Evolutionary conservation across 2,888 invertebrate species (phyloP).

Genomic region (Patella ulyssiponensis): DNA sequence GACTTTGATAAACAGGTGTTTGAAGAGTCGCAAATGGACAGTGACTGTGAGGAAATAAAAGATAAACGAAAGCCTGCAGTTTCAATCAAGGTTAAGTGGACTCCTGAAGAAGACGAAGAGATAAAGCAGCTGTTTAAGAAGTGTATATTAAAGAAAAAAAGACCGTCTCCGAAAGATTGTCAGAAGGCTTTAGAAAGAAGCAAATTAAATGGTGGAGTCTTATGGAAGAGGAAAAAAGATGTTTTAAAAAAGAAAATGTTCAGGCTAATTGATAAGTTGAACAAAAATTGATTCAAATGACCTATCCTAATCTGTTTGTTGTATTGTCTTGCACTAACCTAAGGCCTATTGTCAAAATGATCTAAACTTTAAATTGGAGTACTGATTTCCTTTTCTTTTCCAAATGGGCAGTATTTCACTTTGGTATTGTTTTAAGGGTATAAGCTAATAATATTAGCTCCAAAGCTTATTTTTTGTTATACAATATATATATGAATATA

Average conservation of each 20-base stretch:
- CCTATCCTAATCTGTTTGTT: no score
- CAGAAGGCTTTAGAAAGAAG: background rate
- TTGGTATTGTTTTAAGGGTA: no score
- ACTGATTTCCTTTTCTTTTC: no score
- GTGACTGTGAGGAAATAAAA: background rate
- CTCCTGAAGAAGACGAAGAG: background rate
- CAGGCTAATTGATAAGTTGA: background rate
- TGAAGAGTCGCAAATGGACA: background rate
- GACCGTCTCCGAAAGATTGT: background rate
- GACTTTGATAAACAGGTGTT: background rate
- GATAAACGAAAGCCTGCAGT: background rate
- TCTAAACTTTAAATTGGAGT: no score
- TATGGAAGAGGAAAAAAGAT: background rate
- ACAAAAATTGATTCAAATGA: background rate
- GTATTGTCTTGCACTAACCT: no score
- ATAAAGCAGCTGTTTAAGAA: slow-evolving; percentile 6
- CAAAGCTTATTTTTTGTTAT: no score
- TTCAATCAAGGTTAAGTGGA: background rate
- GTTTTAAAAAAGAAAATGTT: background rate
- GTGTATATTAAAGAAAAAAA: background rate
- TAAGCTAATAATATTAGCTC: no score
- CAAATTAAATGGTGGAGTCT: background rate
- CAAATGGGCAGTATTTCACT: no score
- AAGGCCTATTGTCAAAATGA: no score
- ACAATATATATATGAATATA: no score